Conservation (phyloP, 35 echinoderm and acorn worm genomes). For the Lytechinus variegatus region DNA sequence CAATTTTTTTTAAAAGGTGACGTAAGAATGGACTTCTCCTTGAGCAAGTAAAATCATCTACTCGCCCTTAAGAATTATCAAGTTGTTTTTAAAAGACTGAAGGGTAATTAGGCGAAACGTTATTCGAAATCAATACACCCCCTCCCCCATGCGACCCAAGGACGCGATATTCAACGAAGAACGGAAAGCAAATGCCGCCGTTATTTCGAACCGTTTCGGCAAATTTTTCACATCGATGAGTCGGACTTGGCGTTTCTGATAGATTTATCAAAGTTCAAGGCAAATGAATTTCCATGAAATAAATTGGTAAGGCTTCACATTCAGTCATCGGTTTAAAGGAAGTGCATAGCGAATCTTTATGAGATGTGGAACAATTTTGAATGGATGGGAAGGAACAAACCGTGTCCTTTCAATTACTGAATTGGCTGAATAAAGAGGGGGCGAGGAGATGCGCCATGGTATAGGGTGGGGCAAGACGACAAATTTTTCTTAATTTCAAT, state of each 20-base stretch:
- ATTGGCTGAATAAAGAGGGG: no score
- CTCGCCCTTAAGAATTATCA: background rate
- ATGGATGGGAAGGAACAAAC: no score
- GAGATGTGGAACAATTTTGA: no score
- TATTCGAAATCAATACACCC: background rate
- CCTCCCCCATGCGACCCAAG: background rate
- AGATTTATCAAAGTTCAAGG: background rate
- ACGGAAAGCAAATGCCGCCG: background rate
- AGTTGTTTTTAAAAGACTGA: background rate
- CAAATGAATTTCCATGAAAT: background rate
- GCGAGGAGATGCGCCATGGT: no score
- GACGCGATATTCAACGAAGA: background rate
- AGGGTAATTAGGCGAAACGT: background rate
- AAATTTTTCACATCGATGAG: background rate
- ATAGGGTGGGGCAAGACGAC: no score
- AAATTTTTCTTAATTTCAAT: no score
- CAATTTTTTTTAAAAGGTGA: no score
- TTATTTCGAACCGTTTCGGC: background rate
- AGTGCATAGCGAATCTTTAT: no score
- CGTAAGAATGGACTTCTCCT: background rate
- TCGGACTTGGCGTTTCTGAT: background rate
- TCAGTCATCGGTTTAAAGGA: background rate
- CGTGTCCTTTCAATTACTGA: no score
- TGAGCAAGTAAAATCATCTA: background rate
- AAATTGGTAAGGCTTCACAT: background rate